Evolutionary conservation across 35 echinoderm and acorn worm species (phyloP), one percentile per base, ranked within the genome.

Genomic region (Acanthaster planci): DNA sequence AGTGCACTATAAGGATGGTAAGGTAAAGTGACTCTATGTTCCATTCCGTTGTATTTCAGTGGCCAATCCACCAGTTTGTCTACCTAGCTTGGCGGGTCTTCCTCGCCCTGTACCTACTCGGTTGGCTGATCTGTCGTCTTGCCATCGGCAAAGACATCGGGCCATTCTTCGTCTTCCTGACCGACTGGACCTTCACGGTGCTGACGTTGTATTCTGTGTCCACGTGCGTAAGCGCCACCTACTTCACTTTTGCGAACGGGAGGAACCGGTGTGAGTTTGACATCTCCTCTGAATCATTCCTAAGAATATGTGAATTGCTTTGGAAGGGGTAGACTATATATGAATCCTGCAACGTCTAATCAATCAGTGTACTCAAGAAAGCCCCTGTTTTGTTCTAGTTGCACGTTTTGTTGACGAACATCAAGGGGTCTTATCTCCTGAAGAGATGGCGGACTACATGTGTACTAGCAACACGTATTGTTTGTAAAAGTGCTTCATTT

Each of bases 91-190:
- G 34, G 7, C 64, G 64, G 22, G 34, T 72, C 23, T 72, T 72
- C 23, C 7, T 72, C 3, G 64, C 64, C 14, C 7, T 72, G 26
- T 72, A 72, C 64, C 64, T 72, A 14, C 64, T 72, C 14, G 64
- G 8, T 0, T 72, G 64, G 64, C 16, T 72, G 7, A 26, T 72
- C 0, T 34, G 22, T 29, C 64, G 34, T 34, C 23, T 72, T 0
- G 26, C 64, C 22, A 72, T 26, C 10, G 34, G 10, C 1, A 72
- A 34, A 10, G 10, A 26, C 64, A 27, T 72, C 9, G 64, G 64
- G 26, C 21, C 21, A 12, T 83, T 83, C 81, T 83, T 83, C 81
- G 56, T 83, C 53, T 83, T 58, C 38, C 81, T 83, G 9, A 83
- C 81, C 27, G 35, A 83, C 81, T 83, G 81, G 81, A 83, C 81